Base-by-base conservation (phyloP, 2,113 vertebrate species). In the Crotophaga sulcirostris region DNA sequence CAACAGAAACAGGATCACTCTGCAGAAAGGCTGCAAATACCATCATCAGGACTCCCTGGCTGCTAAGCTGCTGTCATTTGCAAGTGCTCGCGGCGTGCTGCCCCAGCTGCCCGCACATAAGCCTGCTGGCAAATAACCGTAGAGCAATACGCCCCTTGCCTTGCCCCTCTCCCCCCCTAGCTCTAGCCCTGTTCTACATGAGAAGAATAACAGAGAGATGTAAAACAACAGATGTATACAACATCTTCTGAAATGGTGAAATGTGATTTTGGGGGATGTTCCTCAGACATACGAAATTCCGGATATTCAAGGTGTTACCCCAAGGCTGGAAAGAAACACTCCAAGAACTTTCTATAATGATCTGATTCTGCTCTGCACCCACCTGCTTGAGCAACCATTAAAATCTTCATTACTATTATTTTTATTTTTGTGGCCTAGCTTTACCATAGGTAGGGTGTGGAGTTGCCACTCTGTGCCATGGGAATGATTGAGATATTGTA, bases 51-150 rank as follows among this genome's bases (percentile, higher is more conserved):
- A 14, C 33, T 62, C 29, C 4, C 4, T 20, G 51, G 26, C 4
- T 8, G 5, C 40, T 8, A 42, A 28, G 21, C 8, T n/a, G n/a
- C n/a, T n/a, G 11, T 5, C 3, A 26, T 40, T 20, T 40, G 34
- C 9, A 13, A 16, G 40, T 7, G 24, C 16, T 55, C 4, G 1
- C 11, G 63, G 18, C 3, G 4, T 16, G 12, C 7, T 7, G 3
- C 17, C 38, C 74, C 55, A 6, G 47, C 28, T 33, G 24, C 56
- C 42, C 25, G 49, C n/a, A n/a, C 40, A 19, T 0, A 6, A 7
- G 11, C 49, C 31, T 49, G 47, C 26, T 49, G 72, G 49, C n/a
- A 63, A 79, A 25, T 11, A 45, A 55, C 24, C 2, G 3, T 1
- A 29, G 10, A 45, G n/a, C 47, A 78, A 24, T 3, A 15, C 29